A percentile compares a stretch with the other conserved stretches of the same genome.
Conservation (phyloP, 2,888 invertebrate species). For the Andrena haemorrhoa region DNA sequence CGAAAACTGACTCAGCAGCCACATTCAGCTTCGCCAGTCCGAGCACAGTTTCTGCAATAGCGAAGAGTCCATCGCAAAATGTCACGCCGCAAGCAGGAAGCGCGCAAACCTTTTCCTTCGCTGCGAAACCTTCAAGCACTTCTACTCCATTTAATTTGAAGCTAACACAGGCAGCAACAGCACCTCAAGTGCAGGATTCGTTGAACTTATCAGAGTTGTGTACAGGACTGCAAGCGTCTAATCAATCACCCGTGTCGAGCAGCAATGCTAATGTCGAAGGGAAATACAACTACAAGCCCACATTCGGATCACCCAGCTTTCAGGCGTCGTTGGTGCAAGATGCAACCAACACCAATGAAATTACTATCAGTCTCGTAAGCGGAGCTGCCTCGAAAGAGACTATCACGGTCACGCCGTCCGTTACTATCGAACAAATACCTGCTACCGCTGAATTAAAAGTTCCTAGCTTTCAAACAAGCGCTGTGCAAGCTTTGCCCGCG, state of each 20-base stretch:
- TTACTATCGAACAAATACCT: constrained; percentile 46
- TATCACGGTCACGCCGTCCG: constrained; percentile 32
- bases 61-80: constrained; percentile 50
- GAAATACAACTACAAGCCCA: constrained; percentile 16
- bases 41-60: constrained; percentile 22
- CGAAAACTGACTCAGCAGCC: constrained; percentile 47
- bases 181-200: constrained; percentile 52
- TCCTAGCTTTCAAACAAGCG: constrained; percentile 9
- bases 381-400: constrained; percentile 8
- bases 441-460: constrained; percentile 36
- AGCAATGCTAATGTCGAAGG: not conserved
- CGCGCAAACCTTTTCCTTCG: constrained; percentile 70
- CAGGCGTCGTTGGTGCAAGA: constrained; percentile 1
- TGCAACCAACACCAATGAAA: constrained; percentile 13
- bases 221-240: constrained; percentile 58
- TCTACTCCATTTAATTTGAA: constrained; percentile 60
- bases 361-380: constrained; percentile 39
- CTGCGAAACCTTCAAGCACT: constrained; percentile 65
- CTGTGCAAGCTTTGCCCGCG: constrained; percentile 33
- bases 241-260: constrained; percentile 13
- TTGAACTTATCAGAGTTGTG: constrained; percentile 67
- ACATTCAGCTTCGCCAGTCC: constrained; percentile 61
- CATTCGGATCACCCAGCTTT: constrained; percentile 10
- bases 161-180: constrained; percentile 38
- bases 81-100: constrained; percentile 40